Evolutionary conservation across 2,888 invertebrate genomes (phyloP).

Genomic region (Thera britannica): DNA sequence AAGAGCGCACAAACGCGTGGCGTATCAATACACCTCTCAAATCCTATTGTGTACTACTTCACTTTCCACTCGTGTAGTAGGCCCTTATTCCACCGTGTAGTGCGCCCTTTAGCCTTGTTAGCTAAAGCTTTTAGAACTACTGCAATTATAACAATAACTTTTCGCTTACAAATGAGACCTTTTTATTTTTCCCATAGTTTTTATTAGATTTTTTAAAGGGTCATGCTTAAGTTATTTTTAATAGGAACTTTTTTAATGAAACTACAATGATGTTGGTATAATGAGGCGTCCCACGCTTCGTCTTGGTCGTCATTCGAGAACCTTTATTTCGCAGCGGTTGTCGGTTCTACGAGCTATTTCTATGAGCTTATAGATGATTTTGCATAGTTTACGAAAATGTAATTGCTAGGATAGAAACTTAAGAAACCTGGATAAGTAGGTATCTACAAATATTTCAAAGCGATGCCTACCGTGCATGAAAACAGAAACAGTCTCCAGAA

Average conservation of each 20-base stretch:
- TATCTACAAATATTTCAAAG: too few relatives aligned
- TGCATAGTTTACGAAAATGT: too few relatives aligned
- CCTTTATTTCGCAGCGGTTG: too few relatives aligned
- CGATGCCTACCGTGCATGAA: too few relatives aligned
- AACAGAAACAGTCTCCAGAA: too few relatives aligned
- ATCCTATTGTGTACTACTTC: slow-evolving; percentile 37
- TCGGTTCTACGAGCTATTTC: too few relatives aligned
- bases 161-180: slow-evolving; percentile 5
- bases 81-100: slow-evolving; percentile 23
- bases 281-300: too few relatives aligned
- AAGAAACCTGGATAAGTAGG: too few relatives aligned
- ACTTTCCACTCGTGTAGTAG: slow-evolving; percentile 27
- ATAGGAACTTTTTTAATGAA: not conserved
- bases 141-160: slow-evolving; percentile 33
- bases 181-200: slow-evolving; percentile 26
- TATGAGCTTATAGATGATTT: too few relatives aligned
- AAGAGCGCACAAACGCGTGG: slow-evolving; percentile 33
- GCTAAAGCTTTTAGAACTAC: slow-evolving; percentile 36
- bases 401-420: too few relatives aligned
- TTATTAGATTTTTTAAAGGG: not conserved
- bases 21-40: slow-evolving; percentile 44
- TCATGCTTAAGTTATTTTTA: not conserved
- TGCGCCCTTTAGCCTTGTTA: slow-evolving; percentile 33
- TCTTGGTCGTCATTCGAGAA: too few relatives aligned
- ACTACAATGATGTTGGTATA: too few relatives aligned